A percentile compares a stretch with the other conserved stretches of the same genome.
These are phyloP conservation scores for Malaclemys terrapin DNA, from an alignment of 2,113 vertebrate genomes.

Conservation along the genomic window DNA sequence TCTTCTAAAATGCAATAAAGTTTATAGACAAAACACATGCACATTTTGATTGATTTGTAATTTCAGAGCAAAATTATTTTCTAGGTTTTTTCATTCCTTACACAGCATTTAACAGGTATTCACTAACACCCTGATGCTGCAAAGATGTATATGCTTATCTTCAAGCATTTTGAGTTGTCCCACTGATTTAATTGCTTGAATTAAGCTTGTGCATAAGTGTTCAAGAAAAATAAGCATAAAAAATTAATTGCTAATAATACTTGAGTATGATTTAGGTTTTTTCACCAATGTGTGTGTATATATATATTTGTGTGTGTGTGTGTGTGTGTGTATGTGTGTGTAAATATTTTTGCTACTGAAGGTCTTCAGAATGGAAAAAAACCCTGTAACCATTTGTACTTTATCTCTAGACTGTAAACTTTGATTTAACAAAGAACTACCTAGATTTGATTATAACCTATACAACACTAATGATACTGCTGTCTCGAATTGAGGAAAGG, in stretches of 20 bases:
- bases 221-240: not conserved
- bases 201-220: not conserved
- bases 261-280: not conserved
- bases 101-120: not conserved
- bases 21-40: not conserved
- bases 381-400: not conserved
- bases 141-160: not conserved
- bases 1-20: not conserved
- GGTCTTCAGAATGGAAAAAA: not conserved
- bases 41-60: not conserved
- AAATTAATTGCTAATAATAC: not conserved
- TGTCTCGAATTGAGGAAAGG: conserved; percentile 98
- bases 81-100: not conserved
- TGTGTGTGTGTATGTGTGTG: not conserved
- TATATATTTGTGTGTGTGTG: too few species aligned
- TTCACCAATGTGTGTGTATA: not conserved
- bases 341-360: not conserved
- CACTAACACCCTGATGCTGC: not conserved
- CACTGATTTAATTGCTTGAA: not conserved
- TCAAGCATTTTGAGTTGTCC: not conserved
- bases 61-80: not conserved
- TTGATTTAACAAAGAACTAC: conserved; percentile 99
- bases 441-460: conserved; percentile 98
- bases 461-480: conserved; percentile 96
- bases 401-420: conserved; percentile 93